Evolutionary conservation across 2,113 vertebrate genomes (phyloP).

Genomic region (Anthoscopus minutus): DNA sequence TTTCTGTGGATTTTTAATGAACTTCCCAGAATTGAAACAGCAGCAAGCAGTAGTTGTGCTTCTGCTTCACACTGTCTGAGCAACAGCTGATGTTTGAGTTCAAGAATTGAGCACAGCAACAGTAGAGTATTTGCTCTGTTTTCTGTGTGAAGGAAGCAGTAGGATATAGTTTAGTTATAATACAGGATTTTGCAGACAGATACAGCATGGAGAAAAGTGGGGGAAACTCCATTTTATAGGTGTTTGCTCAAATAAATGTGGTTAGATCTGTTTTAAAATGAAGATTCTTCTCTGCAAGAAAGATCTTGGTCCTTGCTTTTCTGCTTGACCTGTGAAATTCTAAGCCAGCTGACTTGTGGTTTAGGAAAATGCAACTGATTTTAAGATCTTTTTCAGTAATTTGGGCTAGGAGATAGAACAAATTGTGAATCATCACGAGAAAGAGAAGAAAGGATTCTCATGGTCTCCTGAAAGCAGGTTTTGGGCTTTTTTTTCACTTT

Average conservation of each 20-base stretch:
- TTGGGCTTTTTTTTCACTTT: neutral
- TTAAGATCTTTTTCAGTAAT: neutral
- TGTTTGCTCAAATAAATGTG: neutral
- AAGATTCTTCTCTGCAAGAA: neutral
- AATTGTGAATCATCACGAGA: neutral
- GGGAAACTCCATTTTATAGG: neutral
- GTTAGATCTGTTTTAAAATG: neutral
- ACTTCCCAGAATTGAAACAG: neutral
- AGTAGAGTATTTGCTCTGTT: neutral
- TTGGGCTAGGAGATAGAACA: neutral
- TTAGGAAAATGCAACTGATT: neutral
- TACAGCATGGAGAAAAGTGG: neutral
- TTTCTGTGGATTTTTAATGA: neutral
- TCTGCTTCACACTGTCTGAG: neutral
- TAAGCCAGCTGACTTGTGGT: neutral
- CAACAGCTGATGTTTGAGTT: neutral
- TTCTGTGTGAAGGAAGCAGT: neutral
- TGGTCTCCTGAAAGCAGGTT: neutral
- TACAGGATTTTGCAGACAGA: neutral
- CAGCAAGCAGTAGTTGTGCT: neutral
- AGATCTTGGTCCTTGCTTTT: neutral
- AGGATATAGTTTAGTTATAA: neutral
- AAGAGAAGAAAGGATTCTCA: neutral
- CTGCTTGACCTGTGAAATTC: neutral
- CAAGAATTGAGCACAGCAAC: neutral